Evolutionary conservation across 1,140 invertebrate genomes (phyloP).

Genomic region (Ladona fulva): DNA sequence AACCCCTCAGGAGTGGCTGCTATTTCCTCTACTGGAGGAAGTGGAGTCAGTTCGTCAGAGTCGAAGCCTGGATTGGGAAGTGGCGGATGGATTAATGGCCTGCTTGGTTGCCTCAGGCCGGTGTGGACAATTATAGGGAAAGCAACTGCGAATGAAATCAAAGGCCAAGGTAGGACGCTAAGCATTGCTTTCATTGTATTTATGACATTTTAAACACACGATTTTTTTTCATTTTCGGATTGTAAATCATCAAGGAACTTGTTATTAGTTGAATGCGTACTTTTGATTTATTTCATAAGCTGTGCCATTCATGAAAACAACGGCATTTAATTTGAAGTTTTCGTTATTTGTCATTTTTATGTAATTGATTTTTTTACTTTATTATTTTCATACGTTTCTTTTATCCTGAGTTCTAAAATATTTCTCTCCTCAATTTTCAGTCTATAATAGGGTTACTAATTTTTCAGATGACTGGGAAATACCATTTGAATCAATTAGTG

Average conservation of each 20-base stretch:
- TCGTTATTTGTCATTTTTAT: neutral
- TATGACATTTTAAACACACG: too few species aligned
- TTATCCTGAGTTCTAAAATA: neutral
- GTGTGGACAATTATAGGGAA: slow-evolving; percentile 79
- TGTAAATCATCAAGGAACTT: too few species aligned
- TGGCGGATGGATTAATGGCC: slow-evolving; percentile 65
- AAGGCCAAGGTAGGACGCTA: slow-evolving; percentile 32
- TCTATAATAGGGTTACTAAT: slow-evolving; percentile 23
- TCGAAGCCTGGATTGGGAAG: slow-evolving; percentile 31
- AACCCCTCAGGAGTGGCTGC: slow-evolving; percentile 32
- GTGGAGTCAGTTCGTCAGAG: slow-evolving; percentile 31
- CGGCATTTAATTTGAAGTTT: neutral
- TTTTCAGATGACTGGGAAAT: slow-evolving; percentile 84
- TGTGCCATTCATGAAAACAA: too few species aligned
- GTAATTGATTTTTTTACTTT: neutral
- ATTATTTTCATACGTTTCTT: neutral
- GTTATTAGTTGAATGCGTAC: too few species aligned
- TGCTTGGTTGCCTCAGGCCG: slow-evolving; percentile 77
- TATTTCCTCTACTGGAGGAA: slow-evolving; percentile 32
- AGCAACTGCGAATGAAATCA: slow-evolving; percentile 57
- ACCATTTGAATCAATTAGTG: slow-evolving; percentile 83
- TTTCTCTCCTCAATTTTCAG: neutral
- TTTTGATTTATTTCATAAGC: too few species aligned
- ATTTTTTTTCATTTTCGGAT: too few species aligned
- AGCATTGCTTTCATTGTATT: too few species aligned